These are phyloP conservation scores for Tachysurus fulvidraco DNA, from an alignment of 2,113 vertebrate genomes.

Conservation along the genomic window DNA sequence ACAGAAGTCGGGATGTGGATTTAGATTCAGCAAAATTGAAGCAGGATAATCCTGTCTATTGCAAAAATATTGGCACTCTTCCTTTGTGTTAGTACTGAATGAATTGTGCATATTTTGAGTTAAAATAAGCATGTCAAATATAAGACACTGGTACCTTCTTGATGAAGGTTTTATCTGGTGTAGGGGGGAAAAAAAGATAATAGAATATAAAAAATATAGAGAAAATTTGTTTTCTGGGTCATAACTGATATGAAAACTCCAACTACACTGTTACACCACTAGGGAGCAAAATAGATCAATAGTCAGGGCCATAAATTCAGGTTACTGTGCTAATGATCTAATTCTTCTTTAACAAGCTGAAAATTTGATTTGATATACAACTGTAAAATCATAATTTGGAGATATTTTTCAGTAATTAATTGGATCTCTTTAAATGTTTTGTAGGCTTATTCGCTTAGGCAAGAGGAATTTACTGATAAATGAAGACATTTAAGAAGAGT, in stretches of 20 bases:
- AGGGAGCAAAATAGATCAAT: background rate
- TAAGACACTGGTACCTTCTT: background rate
- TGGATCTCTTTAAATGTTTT: background rate
- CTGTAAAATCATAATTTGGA: background rate
- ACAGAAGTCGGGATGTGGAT: background rate
- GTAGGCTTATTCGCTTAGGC: background rate
- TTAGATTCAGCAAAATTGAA: background rate
- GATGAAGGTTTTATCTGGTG: background rate
- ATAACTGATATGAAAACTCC: background rate
- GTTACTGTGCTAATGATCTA: background rate
- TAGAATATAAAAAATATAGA: background rate
- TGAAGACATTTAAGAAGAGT: background rate
- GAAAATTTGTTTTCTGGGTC: background rate
- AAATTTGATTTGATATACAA: background rate
- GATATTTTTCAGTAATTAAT: background rate
- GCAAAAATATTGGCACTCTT: background rate
- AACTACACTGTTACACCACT: background rate
- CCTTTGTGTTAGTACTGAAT: background rate
- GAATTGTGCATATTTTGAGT: background rate
- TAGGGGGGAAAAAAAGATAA: background rate
- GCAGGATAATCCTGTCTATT: background rate
- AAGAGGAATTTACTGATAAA: background rate
- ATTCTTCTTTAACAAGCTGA: background rate
- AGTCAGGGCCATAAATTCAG: background rate
- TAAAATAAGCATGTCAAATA: background rate